A percentile compares a stretch with the other conserved stretches of the same genome.
Evolutionary conservation across 2,797 vertebrate species (phyloP).

Genomic region (Ctenopoma kingsleyae): DNA sequence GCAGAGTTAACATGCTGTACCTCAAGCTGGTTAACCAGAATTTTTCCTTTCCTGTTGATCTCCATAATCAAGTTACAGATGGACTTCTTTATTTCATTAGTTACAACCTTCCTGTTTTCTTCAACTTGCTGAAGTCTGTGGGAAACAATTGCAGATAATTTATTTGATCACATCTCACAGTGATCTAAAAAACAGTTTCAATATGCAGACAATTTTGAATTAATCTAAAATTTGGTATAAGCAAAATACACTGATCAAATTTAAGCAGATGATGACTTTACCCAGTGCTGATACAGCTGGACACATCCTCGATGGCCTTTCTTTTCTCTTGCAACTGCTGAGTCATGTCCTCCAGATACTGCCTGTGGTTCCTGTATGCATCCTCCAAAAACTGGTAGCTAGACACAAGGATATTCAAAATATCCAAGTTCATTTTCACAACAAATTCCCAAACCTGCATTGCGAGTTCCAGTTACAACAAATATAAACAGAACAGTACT

Average conservation of each 20-base stretch:
- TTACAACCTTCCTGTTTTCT: constrained; percentile 95
- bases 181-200: not conserved
- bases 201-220: not conserved
- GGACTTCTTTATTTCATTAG: constrained; percentile 98
- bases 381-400: constrained; percentile 98
- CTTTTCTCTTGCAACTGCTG: constrained; percentile 96
- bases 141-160: not conserved
- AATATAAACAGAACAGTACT: not conserved
- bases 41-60: constrained; percentile 98
- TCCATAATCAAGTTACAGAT: constrained; percentile 98
- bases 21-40: constrained; percentile 95
- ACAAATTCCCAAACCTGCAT: not conserved
- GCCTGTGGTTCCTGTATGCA: constrained; percentile 97
- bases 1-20: constrained; percentile 70
- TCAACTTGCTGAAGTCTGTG: constrained; percentile 95
- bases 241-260: not conserved
- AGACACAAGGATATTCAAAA: constrained; percentile 4
- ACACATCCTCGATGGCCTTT: constrained; percentile 94
- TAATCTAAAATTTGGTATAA: not conserved
- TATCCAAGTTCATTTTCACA: not conserved
- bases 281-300: constrained; percentile 93
- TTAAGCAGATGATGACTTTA: constrained; percentile 61
- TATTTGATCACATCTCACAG: not conserved
- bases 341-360: constrained; percentile 95
- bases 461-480: not conserved